Evolutionary conservation across 1,140 invertebrate species (phyloP), one percentile per base, ranked within the genome.

Genomic region (Plodia interpunctella): DNA sequence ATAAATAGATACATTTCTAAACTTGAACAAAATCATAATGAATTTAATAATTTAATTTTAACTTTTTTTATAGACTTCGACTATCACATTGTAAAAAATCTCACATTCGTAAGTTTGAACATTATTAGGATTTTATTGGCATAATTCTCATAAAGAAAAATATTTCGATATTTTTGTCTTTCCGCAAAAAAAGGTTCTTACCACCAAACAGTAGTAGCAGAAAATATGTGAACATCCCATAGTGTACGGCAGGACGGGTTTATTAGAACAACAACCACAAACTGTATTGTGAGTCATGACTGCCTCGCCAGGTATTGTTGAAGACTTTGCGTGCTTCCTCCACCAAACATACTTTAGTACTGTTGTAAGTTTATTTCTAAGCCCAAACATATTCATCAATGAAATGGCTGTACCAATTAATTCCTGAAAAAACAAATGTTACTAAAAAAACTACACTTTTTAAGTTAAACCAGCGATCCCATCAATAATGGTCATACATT

Each of bases 161-260:
- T 32, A 32, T 32, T 32, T 32, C 11, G 18, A 75, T n/a, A n/a
- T n/a, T n/a, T n/a, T n/a, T n/a, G n/a, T n/a, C n/a, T n/a, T n/a
- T n/a, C n/a, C n/a, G n/a, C n/a, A n/a, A n/a, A n/a, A n/a, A n/a
- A n/a, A n/a, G n/a, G n/a, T n/a, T n/a, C 76, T 74, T 86, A 91
- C 91, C 78, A 80, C 88, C 60, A 93, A 72, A 77, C 93, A 93
- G 66, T 91, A 92, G 82, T 93, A 93, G 78, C 93, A 93, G 78
- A 92, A 93, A 57, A 93, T 89, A 80, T 93, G 93, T 11, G 79
- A 79, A 74, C 93, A 93, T 8, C 91, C 91, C 91, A 93, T 93
- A 59, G 92, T 91, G 77, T 93, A 90, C 9, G 93, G 93, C 53
- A 92, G 70, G 9, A 92, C 91, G 4, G 92, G 92, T 49, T 80